Evolutionary conservation across 2,888 invertebrate species (phyloP), one percentile per base, ranked within the genome.

Genomic region (Neoitamus cyanurus): DNA sequence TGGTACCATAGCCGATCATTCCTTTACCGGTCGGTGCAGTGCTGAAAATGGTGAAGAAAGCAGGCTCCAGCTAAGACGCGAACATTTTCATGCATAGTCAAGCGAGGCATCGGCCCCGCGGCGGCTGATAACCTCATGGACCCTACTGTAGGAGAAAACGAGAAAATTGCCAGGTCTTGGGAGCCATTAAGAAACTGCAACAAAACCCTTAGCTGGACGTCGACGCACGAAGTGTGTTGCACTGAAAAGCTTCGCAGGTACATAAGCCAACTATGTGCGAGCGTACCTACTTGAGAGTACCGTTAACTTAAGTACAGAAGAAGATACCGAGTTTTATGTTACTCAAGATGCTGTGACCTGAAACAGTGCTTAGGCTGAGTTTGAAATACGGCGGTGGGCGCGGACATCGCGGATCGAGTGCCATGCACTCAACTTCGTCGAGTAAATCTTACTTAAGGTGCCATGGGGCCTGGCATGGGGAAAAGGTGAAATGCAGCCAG

Each of bases 81-180:
- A 80, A 34, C 48, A 77, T 48, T 80, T 58, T 58, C 80, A 20
- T 80, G 80, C 46, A 77, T 77, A 77, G 80, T 68, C 68, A 34
- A 68, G 9, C 58, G 31, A 20, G 58, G 68, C 80, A 36, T 25
- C 34, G 68, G 48, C 31, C 80, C 80, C 15, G 80, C 30, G 80
- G 80, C 80, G 80, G 80, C 28, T 80, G 80, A 80, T 80, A 80
- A 80, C 80, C 80, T 34, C 80, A 58, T 80, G 68, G 80, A 80
- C 58, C 80, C 58, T 58, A 80, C 58, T 58, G 80, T 37, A 25
- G 42, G 80, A 80, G 48, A 48, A 48, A 80, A 80, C 80, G 20
- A 80, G 80, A 80, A 80, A 80, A 80, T 80, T 68, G 25, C 58
- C 68, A 80, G 20, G 37, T 13, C 80, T 80, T 68, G 36, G 34